A percentile compares a stretch with the other conserved stretches of the same genome.
Evolutionary conservation across 1,140 invertebrate species (phyloP).

Genomic region (Drosophila insularis): DNA sequence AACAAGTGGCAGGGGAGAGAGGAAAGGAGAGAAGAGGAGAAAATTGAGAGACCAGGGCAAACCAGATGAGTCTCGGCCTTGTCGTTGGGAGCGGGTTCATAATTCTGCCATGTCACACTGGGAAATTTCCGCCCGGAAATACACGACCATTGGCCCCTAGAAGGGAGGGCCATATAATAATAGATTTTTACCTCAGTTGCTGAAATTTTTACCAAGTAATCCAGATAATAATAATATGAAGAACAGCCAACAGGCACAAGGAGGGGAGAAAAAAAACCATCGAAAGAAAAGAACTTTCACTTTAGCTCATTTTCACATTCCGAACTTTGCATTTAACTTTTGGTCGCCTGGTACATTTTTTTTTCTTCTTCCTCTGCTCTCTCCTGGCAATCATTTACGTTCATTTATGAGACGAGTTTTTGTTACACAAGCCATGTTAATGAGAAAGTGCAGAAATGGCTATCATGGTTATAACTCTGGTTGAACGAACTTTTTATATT

Average conservation of each 20-base stretch:
- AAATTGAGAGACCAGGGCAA: background rate
- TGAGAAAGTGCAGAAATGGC: background rate
- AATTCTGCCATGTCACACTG: constrained; percentile 72
- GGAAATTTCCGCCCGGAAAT: constrained; percentile 71
- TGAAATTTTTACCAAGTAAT: constrained; percentile 47
- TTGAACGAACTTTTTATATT: constrained; percentile 40
- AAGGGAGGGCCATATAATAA: constrained; percentile 43
- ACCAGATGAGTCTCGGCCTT: background rate
- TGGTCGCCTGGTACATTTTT: constrained; percentile 27
- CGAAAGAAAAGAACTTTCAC: constrained; percentile 64
- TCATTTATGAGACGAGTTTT: constrained; percentile 5
- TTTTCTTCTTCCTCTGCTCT: constrained; percentile 2
- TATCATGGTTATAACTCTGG: background rate
- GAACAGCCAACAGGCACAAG: constrained; percentile 43
- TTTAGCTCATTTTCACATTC: constrained; percentile 73
- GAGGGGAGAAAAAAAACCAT: constrained; percentile 25
- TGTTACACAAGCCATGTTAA: background rate
- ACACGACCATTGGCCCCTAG: constrained; percentile 42
- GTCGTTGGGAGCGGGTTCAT: constrained; percentile 61
- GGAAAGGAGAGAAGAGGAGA: background rate
- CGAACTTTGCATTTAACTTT: constrained; percentile 80
- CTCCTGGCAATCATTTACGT: constrained; percentile 55
- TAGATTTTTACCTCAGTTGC: constrained; percentile 72
- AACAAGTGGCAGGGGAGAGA: constrained; percentile 32
- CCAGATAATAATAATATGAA: constrained; percentile 78